These are phyloP conservation scores for Rhinogobio ventralis DNA, from an alignment of 2,797 vertebrate genomes.

Conservation along the genomic window DNA sequence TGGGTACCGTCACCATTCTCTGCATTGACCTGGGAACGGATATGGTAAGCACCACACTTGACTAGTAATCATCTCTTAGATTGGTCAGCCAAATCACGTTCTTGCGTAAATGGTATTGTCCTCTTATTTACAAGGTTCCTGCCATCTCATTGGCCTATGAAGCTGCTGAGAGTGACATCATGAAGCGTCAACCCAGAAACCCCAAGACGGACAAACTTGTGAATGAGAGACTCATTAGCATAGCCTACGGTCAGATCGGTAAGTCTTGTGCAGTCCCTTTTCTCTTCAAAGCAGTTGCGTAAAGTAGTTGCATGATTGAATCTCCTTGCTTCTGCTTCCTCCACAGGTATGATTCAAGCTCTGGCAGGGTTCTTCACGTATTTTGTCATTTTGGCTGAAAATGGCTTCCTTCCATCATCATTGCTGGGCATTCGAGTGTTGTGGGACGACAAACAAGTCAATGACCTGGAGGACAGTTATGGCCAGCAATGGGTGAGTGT, in stretches of 20 bases:
- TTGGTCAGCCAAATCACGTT: not conserved
- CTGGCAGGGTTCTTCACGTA: constrained; percentile 90
- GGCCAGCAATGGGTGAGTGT: constrained; percentile 89
- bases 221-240: constrained; percentile 95
- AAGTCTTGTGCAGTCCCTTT: constrained; percentile 61
- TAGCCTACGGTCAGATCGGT: constrained; percentile 97
- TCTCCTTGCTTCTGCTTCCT: not conserved
- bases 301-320: not conserved
- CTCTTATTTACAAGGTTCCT: constrained; percentile 80
- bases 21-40: constrained; percentile 97
- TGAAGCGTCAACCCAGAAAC: constrained; percentile 97
- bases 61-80: not conserved
- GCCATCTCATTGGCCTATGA: constrained; percentile 97
- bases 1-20: constrained; percentile 96
- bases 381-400: constrained; percentile 90
- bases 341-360: constrained; percentile 89
- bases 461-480: constrained; percentile 88
- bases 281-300: not conserved
- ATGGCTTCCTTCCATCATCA: constrained; percentile 82
- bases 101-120: not conserved
- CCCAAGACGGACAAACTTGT: constrained; percentile 95
- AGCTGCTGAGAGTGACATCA: constrained; percentile 97
- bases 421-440: constrained; percentile 81
- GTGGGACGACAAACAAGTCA: constrained; percentile 86
- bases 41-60: constrained; percentile 81